Percentiles rank a stretch among this genome's conserved stretches.
Conservation (phyloP, 1,140 invertebrate species). For the Pantala flavescens region DNA sequence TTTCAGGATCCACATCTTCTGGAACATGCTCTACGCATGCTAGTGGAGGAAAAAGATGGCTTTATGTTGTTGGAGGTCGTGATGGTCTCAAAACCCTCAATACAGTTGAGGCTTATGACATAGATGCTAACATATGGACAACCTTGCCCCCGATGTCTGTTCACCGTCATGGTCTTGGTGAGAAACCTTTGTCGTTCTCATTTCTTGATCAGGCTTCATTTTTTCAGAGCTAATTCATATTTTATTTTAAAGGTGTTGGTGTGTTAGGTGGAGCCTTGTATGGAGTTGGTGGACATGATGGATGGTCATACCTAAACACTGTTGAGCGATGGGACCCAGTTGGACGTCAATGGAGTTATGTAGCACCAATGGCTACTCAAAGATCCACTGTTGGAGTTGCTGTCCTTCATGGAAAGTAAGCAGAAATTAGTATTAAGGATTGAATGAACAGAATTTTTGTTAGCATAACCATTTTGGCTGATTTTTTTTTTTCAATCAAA, state of each 20-base stretch:
- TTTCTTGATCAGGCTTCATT: no score
- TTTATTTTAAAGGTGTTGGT: conserved; percentile 55
- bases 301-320: conserved; percentile 87
- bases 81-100: conserved; percentile 91
- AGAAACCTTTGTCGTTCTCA: conserved; percentile 16
- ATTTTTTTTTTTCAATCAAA: no score
- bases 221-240: no score
- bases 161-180: conserved; percentile 75
- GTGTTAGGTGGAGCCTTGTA: conserved; percentile 81
- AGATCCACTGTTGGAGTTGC: conserved; percentile 64
- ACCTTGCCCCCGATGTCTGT: conserved; percentile 78
- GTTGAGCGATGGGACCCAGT: conserved; percentile 86
- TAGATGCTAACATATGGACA: conserved; percentile 67
- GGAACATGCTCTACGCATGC: neutral
- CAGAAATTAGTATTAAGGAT: neutral
- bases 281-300: conserved; percentile 89
- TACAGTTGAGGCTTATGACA: conserved; percentile 74
- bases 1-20: neutral
- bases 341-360: conserved; percentile 74
- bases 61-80: conserved; percentile 75
- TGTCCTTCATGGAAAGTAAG: conserved; percentile 30
- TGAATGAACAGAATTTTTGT: no score
- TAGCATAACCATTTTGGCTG: no score
- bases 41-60: conserved; percentile 30
- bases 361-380: conserved; percentile 75